Base-by-base conservation (phyloP, 2,797 vertebrate species). In the Stomatorhinus walkeri region DNA sequence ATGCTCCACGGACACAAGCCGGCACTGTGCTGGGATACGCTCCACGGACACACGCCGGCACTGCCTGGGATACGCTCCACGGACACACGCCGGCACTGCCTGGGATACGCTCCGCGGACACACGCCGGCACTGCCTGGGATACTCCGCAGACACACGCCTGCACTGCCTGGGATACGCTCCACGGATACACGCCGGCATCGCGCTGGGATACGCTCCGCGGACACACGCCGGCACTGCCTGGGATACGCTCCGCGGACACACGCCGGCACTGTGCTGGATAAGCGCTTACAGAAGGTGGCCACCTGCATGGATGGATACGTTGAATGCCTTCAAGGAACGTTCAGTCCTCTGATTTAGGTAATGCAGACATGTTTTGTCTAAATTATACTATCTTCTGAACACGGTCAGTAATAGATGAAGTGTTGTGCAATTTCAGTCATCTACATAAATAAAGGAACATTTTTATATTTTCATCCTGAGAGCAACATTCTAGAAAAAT, bases 401-500 rank as follows among this genome's bases (percentile, higher is more conserved):
- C 10, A 4, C 22, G 16, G 12, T 52, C 24, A n/a, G 10, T 51
- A 16, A 28, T 49, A 56, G 7, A 40, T 87, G 16, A 52, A 28
- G 32, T 14, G 7, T 56, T 32, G 48, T 86, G 22, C 28, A 36
- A 87, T 40, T 59, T 52, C 49, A 52, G 24, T 85, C n/a, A 52
- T 54, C 9, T 64, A 87, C 32, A 83, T 22, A 46, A 85, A 28
- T 28, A 56, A 32, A 5, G 61, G n/a, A 90, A 76, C 87, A 90
- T 91, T 92, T 49, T n/a, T 90, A 88, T 87, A 87, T 89, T 79
- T 87, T 1, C 90, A 79, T 90, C 88, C 83, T 85, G 83, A 85
- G 52, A 79, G 24, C n/a, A 88, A 76, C n/a, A 83, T 56, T 56
- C 83, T 24, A 19, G 16, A 88, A 48, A 22, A 43, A n/a, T 0